phyloP scores from a whole-genome alignment of 2,113 vertebrate genomes.

The Dicentrarchus labrax region DNA sequence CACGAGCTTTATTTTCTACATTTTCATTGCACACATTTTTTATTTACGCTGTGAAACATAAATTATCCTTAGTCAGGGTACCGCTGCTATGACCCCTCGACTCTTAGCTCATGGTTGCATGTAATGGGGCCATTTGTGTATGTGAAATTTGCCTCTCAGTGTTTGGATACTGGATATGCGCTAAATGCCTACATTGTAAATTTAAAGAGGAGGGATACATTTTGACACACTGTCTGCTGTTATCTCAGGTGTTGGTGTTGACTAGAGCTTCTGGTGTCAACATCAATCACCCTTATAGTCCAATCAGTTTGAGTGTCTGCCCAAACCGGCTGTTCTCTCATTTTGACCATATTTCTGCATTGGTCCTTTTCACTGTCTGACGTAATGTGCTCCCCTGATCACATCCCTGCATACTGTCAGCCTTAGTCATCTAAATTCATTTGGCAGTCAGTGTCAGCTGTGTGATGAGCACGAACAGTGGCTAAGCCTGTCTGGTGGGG shows the following conservation, averaged over 20 bases:
- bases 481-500: slow-evolving; percentile 9
- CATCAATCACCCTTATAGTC: neutral
- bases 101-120: neutral
- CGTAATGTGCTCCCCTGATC: neutral
- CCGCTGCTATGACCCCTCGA: neutral
- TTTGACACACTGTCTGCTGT: neutral
- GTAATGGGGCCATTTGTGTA: too few species aligned
- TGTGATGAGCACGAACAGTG: slow-evolving; percentile 13
- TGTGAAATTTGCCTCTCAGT: neutral
- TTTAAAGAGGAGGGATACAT: too few species aligned
- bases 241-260: too few species aligned
- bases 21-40: too few species aligned
- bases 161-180: neutral
- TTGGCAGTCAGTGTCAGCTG: slow-evolving; percentile 15
- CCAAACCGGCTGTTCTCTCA: neutral
- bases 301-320: neutral
- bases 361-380: slow-evolving; percentile 6
- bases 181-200: too few species aligned
- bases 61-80: neutral
- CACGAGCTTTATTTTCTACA: neutral
- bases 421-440: slow-evolving; percentile 24
- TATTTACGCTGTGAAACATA: too few species aligned
- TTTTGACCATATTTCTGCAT: neutral
- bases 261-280: neutral
- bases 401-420: slow-evolving; percentile 22